These are phyloP conservation scores for Calidris pygmaea DNA, from an alignment of 2,113 vertebrate species.

Conservation along the genomic window DNA sequence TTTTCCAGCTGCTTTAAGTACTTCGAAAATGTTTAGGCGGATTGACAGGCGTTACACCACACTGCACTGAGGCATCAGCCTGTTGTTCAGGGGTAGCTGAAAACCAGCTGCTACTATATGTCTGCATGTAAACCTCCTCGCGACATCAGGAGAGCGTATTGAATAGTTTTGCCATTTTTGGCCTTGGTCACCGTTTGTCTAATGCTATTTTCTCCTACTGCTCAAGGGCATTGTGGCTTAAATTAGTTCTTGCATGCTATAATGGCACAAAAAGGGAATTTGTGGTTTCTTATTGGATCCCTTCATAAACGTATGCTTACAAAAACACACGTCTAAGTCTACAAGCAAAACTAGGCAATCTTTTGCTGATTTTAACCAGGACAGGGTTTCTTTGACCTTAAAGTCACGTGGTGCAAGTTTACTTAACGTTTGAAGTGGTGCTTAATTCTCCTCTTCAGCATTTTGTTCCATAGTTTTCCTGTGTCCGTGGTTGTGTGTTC, in stretches of 20 bases:
- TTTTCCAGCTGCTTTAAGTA: background rate
- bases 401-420: background rate
- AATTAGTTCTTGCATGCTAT: conserved; percentile 58
- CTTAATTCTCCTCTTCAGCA: background rate
- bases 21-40: background rate
- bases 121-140: conserved; percentile 75
- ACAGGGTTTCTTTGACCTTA: background rate
- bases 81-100: conserved; percentile 37
- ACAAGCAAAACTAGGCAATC: rapidly evolving
- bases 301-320: background rate
- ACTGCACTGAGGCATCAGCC: background rate
- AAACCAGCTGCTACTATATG: conserved; percentile 68
- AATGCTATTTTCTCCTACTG: conserved; percentile 69
- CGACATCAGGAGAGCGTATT: conserved; percentile 60
- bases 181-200: conserved; percentile 69
- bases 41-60: background rate
- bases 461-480: background rate
- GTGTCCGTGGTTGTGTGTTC: background rate
- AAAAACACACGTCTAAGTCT: background rate
- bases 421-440: background rate
- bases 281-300: background rate
- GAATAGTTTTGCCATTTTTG: conserved; percentile 86
- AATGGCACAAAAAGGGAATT: background rate
- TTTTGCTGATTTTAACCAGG: background rate
- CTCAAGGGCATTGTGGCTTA: conserved; percentile 64